A percentile compares a stretch with the other conserved stretches of the same genome.
These are phyloP conservation scores for Eubucco bourcierii DNA, from an alignment of 2,113 vertebrate species.

Conservation along the genomic window DNA sequence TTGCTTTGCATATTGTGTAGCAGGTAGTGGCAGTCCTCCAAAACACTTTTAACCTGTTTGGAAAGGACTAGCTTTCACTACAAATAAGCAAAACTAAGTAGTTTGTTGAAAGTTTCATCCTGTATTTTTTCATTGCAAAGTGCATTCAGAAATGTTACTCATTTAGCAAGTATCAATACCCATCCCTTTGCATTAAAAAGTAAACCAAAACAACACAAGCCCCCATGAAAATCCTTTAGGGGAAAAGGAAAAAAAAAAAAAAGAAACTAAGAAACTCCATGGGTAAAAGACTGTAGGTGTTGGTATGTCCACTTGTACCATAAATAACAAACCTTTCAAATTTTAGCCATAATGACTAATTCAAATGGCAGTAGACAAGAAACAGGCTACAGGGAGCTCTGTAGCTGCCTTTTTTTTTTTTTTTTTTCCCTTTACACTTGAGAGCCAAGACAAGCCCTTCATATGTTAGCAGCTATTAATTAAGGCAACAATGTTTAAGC, in stretches of 20 bases:
- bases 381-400: constrained; percentile 24
- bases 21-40: not conserved
- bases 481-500: constrained; percentile 64
- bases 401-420: constrained; percentile 35
- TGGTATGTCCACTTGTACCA: not conserved
- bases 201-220: no score
- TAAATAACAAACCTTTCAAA: not conserved
- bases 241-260: no score
- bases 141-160: not conserved
- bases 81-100: not conserved
- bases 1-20: not conserved
- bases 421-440: not conserved
- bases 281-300: not conserved
- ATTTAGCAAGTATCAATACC: not conserved
- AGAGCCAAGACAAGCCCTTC: constrained; percentile 51
- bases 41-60: not conserved
- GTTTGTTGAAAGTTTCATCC: not conserved
- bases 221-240: not conserved
- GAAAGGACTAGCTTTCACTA: not conserved
- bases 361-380: constrained; percentile 49
- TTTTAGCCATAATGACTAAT: constrained; percentile 20
- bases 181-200: not conserved
- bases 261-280: not conserved
- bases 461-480: constrained; percentile 65
- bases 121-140: not conserved